Conservation (phyloP, 2,888 invertebrate species). For the Cremastinae sp. region DNA sequence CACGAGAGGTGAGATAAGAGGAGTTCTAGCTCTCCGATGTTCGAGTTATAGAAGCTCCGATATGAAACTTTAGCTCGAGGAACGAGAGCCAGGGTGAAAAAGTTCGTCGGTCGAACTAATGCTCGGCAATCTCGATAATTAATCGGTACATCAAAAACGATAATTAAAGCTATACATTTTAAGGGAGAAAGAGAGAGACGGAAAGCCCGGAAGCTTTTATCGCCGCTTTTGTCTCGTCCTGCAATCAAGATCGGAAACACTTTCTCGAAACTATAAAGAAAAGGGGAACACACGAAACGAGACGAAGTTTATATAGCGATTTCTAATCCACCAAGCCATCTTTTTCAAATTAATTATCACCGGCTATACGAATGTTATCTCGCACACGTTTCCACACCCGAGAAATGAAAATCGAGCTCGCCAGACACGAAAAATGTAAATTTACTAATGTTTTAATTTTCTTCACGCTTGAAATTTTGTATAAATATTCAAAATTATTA, state of each 20-base stretch:
- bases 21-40: slow-evolving; percentile 39
- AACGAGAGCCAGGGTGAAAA: slow-evolving; percentile 35
- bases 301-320: no score
- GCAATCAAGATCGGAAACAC: slow-evolving; percentile 3
- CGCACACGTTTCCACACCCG: no score
- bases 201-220: background rate
- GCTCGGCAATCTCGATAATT: slow-evolving; percentile 39
- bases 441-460: no score
- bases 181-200: background rate
- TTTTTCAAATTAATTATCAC: no score
- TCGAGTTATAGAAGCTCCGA: slow-evolving; percentile 24
- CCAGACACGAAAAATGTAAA: no score
- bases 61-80: slow-evolving; percentile 36
- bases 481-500: no score
- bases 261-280: no score
- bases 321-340: no score
- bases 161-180: slow-evolving; percentile 21
- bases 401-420: no score
- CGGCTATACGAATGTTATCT: no score
- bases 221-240: background rate
- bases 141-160: slow-evolving; percentile 37
- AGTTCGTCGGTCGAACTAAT: slow-evolving; percentile 39
- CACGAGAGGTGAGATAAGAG: slow-evolving; percentile 52
- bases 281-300: no score
- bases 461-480: no score